Conservation (phyloP, 2,113 vertebrate species). For the Elgaria multicarinata region DNA sequence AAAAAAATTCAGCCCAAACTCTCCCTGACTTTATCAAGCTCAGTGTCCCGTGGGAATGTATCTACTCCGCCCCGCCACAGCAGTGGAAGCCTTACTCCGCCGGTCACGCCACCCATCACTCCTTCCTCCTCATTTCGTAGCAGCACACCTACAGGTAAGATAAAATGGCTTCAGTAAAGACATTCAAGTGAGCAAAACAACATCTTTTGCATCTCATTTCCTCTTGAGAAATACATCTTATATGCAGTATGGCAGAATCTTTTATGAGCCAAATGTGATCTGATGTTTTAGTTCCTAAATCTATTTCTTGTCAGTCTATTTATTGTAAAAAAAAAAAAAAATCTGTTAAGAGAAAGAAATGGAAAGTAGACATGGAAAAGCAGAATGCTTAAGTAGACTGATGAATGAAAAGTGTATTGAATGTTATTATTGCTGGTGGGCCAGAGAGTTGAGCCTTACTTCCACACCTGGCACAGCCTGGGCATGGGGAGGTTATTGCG, state of each 20-base stretch:
- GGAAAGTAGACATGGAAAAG: not conserved
- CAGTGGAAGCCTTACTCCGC: constrained; percentile 97
- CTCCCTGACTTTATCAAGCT: constrained; percentile 89
- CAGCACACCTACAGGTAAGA: constrained; percentile 95
- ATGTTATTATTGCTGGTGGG: not conserved
- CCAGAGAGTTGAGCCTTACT: too few species aligned
- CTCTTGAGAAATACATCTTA: not conserved
- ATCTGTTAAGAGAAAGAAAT: not conserved
- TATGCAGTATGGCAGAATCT: not conserved
- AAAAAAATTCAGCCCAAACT: constrained; percentile 96
- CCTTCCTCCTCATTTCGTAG: constrained; percentile 97
- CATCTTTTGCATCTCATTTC: not conserved
- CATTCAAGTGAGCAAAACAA: not conserved
- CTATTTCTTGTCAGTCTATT: not conserved
- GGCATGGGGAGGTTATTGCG: too few species aligned
- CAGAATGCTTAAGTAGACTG: not conserved
- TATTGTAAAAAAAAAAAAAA: not conserved
- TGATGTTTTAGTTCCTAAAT: not conserved
- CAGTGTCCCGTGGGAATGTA: constrained; percentile 90
- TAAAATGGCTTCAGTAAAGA: not conserved
- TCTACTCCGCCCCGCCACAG: constrained; percentile 93
- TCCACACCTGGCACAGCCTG: too few species aligned
- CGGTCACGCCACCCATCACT: constrained; percentile 97
- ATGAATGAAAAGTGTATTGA: not conserved
- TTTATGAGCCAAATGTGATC: not conserved